These are phyloP conservation scores for Chironomus striatipennis DNA, from an alignment of 1,140 invertebrate genomes.

Conservation along the genomic window DNA sequence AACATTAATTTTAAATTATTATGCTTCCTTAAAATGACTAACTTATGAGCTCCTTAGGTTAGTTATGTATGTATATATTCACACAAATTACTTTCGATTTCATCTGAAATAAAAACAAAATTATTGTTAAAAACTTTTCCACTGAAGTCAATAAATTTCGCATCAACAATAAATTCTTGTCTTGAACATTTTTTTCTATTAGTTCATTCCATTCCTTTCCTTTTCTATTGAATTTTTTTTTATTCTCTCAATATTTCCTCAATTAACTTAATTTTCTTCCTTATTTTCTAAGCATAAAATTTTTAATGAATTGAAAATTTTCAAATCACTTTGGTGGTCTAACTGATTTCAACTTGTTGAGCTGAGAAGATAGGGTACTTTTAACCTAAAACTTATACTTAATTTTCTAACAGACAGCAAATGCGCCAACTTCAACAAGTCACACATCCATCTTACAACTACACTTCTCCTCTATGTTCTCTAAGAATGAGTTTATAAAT, in stretches of 20 bases:
- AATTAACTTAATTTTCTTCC: not conserved
- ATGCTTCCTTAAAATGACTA: not conserved
- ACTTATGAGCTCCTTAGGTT: not conserved
- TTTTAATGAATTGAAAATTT: not conserved
- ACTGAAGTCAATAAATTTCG: constrained; percentile 9
- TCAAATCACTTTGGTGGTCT: no score
- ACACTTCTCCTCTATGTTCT: no score
- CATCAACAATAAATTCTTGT: constrained; percentile 5
- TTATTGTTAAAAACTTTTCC: not conserved
- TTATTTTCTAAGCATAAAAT: not conserved
- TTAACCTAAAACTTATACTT: no score
- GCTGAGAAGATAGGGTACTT: no score
- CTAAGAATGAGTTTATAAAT: constrained; percentile 4
- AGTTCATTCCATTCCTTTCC: not conserved
- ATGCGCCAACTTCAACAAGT: no score
- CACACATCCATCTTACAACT: no score
- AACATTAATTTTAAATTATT: constrained; percentile 20
- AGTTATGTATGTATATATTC: not conserved
- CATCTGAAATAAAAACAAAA: not conserved
- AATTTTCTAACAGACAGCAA: no score
- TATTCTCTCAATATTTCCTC: constrained; percentile 1
- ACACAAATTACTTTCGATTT: constrained; percentile 14
- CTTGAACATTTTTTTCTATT: no score
- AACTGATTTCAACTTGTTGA: no score
- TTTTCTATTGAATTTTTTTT: not conserved